Conservation (phyloP, 2,888 invertebrate genomes). For the Trissoscelio sp. region DNA sequence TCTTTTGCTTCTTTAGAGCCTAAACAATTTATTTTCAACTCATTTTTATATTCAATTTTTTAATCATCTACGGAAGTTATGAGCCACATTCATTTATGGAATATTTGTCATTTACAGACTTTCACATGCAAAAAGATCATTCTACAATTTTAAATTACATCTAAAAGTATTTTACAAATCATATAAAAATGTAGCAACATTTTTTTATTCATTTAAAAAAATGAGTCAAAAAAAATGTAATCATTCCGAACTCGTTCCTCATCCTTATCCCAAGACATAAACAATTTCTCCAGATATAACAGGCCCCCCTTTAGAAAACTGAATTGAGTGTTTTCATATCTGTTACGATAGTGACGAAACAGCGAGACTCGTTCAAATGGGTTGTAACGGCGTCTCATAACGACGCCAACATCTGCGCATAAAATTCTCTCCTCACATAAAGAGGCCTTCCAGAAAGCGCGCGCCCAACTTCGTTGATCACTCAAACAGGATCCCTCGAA, state of each 20-base stretch:
- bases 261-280: conserved; percentile 43
- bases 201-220: no score
- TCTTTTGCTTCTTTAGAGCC: not conserved
- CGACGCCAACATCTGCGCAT: conserved; percentile 70
- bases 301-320: conserved; percentile 53
- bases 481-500: conserved; percentile 37
- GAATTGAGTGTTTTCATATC: conserved; percentile 65
- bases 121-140: no score
- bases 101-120: no score
- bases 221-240: no score
- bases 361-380: conserved; percentile 62
- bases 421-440: conserved; percentile 62
- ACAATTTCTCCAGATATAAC: conserved; percentile 50
- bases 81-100: no score
- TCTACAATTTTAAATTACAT: no score
- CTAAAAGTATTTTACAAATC: no score
- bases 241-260: conserved; percentile 4
- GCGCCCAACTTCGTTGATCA: conserved; percentile 59
- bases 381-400: conserved; percentile 60
- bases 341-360: conserved; percentile 66
- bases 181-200: no score
- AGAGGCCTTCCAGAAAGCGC: conserved; percentile 61
- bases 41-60: not conserved
- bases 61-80: no score
- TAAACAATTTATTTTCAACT: not conserved